phyloP scores from a whole-genome alignment of 2,113 vertebrate species.

The Planiliza haematocheilus region DNA sequence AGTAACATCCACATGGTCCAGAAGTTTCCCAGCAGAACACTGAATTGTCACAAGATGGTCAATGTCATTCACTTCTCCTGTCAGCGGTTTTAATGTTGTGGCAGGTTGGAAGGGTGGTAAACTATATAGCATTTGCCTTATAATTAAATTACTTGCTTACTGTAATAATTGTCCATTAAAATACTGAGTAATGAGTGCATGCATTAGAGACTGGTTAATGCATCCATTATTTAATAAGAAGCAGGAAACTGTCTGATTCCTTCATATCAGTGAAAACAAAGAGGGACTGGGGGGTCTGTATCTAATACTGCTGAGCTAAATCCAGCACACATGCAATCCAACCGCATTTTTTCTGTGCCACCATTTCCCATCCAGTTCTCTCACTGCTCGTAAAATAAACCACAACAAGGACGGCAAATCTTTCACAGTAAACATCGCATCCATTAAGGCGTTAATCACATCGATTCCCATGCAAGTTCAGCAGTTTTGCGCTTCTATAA shows the following conservation, averaged over 20 bases:
- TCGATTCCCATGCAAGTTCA: conserved; percentile 5
- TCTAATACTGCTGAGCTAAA: not conserved
- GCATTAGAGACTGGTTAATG: not conserved
- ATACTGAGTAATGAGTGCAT: too few relatives aligned
- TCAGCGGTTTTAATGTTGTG: too few relatives aligned
- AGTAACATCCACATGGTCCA: too few relatives aligned
- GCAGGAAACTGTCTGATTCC: conserved; percentile 6
- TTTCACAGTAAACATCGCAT: conserved; percentile 10
- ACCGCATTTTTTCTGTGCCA: not conserved
- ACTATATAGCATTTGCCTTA: too few relatives aligned
- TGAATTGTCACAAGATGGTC: too few relatives aligned
- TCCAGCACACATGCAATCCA: not conserved
- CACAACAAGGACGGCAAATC: not conserved
- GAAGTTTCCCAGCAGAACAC: too few relatives aligned
- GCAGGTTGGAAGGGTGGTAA: too few relatives aligned
- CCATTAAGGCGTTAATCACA: conserved; percentile 19
- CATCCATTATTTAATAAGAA: conserved; percentile 18
- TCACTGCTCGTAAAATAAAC: conserved; percentile 17
- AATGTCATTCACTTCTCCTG: too few relatives aligned
- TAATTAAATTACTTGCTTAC: too few relatives aligned
- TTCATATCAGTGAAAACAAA: conserved; percentile 28
- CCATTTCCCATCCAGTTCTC: not conserved
- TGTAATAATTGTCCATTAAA: too few relatives aligned
- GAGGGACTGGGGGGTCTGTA: not conserved
- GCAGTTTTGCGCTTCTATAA: conserved; percentile 15